Evolutionary conservation across 2,113 vertebrate species (phyloP), one percentile per base, ranked within the genome.

Genomic region (Limanda limanda): DNA sequence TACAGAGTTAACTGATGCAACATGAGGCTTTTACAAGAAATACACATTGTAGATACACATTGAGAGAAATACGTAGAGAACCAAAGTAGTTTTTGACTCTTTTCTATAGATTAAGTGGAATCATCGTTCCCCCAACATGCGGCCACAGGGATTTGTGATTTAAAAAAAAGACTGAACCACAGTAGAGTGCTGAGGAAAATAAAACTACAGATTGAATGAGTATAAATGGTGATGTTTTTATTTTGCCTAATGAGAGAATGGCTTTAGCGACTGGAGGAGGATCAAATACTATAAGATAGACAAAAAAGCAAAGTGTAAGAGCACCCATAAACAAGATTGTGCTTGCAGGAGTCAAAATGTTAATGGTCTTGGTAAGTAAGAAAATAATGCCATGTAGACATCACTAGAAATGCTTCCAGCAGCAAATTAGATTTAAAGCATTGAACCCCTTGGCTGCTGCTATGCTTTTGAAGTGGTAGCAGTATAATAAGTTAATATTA

Each of bases 121-220:
- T 74, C n/a, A 1, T 37, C 61, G 14, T 65, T 63, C 70, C 57
- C 52, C 24, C 12, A 25, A 51, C 68, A 51, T 20, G 59, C 68
- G 68, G 69, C 72, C 27, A n/a, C 31, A 31, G 31, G 6, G 31
- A 31, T 31, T 31, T 31, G 9, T 24, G 45, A 66, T 64, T 37
- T 31, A 23, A 78, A 63, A 48, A 65, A 42, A 51, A 48, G 23
- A 54, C 57, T 45, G 10, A 71, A 68, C 14, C 3, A 14, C 37
- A n/a, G 27, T 2, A 61, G 40, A 65, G 35, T 47, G 47, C 81
- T 71, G 80, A 72, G 25, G 73, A 67, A 42, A 61, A 72, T 76
- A 59, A 57, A 78, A 83, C 6, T 31, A 35, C 52, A 48, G 31
- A 66, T 40, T 40, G 23, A 65, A 64, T 3, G 61, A 24, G 40